Percentiles rank a stretch among this genome's conserved stretches.
Conservation (phyloP, 2,797 vertebrate genomes). For the Ammospiza maritima region DNA sequence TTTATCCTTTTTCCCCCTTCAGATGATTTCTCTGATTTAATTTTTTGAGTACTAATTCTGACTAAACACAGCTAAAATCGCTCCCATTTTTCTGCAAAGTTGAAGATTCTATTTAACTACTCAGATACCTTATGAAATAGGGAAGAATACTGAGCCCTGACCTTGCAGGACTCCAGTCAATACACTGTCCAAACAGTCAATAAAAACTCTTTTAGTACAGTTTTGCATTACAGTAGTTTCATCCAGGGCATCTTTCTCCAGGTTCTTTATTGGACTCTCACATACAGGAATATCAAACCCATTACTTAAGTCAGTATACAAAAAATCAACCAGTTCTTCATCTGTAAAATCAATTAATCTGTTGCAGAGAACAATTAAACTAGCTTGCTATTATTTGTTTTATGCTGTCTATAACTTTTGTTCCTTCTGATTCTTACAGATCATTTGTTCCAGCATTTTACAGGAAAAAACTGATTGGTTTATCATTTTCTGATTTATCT, state of each 20-base stretch:
- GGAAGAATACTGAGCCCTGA: not conserved
- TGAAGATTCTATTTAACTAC: not conserved
- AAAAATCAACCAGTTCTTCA: not conserved
- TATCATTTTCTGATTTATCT: not conserved
- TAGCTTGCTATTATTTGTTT: not conserved
- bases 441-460: not conserved
- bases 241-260: not conserved
- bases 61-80: not conserved
- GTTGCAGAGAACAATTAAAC: not conserved
- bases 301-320: not conserved
- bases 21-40: not conserved
- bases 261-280: not conserved
- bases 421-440: not conserved
- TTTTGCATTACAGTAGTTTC: constrained; percentile 1
- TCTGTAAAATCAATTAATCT: not conserved
- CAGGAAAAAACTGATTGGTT: not conserved
- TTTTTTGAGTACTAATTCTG: not conserved
- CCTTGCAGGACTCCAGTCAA: not conserved
- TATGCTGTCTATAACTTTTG: not conserved
- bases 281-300: not conserved
- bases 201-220: not conserved
- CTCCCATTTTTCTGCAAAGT: not conserved
- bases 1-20: not conserved
- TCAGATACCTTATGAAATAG: not conserved
- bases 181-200: not conserved